Evolutionary conservation across 2,113 vertebrate species (phyloP).

Genomic region (Benitochromis conjunctus): DNA sequence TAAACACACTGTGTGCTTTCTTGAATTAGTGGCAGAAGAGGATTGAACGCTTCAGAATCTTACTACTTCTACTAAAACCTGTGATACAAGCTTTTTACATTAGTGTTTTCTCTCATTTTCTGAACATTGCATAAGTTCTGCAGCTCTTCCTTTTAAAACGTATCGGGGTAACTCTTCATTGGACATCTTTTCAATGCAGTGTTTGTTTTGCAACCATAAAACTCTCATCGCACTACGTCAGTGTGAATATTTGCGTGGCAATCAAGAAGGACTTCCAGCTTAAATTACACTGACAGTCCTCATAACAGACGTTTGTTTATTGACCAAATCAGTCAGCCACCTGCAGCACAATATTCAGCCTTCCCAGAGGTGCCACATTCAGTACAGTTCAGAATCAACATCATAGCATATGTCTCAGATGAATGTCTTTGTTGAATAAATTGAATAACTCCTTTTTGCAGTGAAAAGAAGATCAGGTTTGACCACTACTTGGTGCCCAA

Average conservation of each 20-base stretch:
- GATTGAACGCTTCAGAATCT: background rate
- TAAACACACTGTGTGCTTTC: background rate
- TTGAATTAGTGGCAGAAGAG: background rate
- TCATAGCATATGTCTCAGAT: background rate
- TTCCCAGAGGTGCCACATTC: background rate
- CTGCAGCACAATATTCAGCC: background rate
- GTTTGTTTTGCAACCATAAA: background rate
- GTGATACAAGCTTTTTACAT: background rate
- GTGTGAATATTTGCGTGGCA: background rate
- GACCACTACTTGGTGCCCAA: slow-evolving; percentile 81
- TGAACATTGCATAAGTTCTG: background rate
- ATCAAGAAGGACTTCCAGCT: background rate
- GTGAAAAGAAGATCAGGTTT: slow-evolving; percentile 77
- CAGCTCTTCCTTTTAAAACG: background rate
- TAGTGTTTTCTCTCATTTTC: background rate
- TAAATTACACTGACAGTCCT: background rate
- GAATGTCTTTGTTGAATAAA: background rate
- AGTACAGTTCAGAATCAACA: background rate
- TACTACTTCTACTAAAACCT: background rate
- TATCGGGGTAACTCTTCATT: background rate
- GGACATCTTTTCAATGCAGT: background rate
- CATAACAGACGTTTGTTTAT: background rate
- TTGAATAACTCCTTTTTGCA: slow-evolving; percentile 3
- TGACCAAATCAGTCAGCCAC: background rate
- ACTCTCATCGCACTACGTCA: background rate